phyloP scores from a whole-genome alignment of 2,113 vertebrate species.

The Ibidorhyncha struthersii region DNA sequence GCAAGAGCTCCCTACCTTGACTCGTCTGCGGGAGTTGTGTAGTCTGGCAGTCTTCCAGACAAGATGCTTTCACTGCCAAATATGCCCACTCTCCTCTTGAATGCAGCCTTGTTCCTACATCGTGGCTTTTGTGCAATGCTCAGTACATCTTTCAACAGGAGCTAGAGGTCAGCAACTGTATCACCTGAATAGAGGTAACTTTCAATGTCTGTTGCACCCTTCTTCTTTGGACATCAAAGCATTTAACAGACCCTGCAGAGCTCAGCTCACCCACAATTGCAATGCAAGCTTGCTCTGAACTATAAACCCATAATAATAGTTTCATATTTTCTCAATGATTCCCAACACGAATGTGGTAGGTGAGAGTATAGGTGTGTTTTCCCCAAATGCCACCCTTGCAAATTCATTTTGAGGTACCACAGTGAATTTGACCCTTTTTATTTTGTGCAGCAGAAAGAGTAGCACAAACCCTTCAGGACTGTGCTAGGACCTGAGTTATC shows the following conservation, averaged over 20 bases:
- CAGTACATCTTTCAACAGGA: background rate
- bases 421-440: background rate
- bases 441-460: background rate
- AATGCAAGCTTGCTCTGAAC: background rate
- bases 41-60: background rate
- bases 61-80: background rate
- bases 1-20: background rate
- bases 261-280: background rate
- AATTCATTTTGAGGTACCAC: background rate
- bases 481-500: background rate
- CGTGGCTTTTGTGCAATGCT: background rate
- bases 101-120: fast-evolving
- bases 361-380: background rate
- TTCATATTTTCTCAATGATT: background rate
- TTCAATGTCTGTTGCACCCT: background rate
- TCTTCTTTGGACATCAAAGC: background rate
- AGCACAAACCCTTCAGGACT: background rate
- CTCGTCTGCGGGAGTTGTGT: fast-evolving
- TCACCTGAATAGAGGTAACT: background rate
- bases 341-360: background rate
- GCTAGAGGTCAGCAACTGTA: background rate
- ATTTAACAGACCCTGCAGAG: background rate
- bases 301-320: background rate
- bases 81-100: background rate
- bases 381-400: background rate